These are phyloP conservation scores for Astropecten irregularis DNA, from an alignment of 53 echinoderm and acorn worm genomes.

Conservation along the genomic window DNA sequence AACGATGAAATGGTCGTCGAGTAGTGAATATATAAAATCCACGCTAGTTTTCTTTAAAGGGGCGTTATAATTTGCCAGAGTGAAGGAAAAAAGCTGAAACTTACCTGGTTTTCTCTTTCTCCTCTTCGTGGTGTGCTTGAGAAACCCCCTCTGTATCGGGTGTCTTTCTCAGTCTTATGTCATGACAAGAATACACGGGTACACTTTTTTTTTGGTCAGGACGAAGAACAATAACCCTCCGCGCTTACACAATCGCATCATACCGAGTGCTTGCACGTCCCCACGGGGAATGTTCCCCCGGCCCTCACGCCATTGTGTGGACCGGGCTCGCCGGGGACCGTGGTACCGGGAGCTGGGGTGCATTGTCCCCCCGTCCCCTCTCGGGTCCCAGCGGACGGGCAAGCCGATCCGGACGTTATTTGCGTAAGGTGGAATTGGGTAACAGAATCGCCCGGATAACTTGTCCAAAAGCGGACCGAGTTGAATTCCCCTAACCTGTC, in stretches of 20 bases:
- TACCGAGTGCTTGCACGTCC: neutral
- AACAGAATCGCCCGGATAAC: neutral
- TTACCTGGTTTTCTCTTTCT: neutral
- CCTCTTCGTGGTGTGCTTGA: neutral
- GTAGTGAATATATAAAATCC: neutral
- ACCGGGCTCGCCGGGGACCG: neutral
- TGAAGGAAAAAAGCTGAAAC: constrained; percentile 28
- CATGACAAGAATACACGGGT: neutral
- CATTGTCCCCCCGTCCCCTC: constrained; percentile 10
- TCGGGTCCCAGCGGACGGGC: too few species aligned
- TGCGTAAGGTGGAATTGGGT: too few species aligned
- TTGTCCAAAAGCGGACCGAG: neutral
- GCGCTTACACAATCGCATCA: constrained; percentile 2
- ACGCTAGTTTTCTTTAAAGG: neutral
- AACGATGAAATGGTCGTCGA: constrained; percentile 14
- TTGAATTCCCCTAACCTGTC: neutral
- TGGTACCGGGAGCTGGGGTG: constrained; percentile 9
- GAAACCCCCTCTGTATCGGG: constrained; percentile 17
- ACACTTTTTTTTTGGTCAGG: neutral
- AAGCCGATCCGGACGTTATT: neutral
- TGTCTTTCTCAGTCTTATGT: too few species aligned
- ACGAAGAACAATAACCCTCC: neutral
- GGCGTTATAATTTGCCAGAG: constrained; percentile 32
- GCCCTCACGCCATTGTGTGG: constrained; percentile 24
- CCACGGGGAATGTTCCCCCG: neutral